Base-by-base conservation (phyloP, 2,888 invertebrate species). In the Erebia epiphron region DNA sequence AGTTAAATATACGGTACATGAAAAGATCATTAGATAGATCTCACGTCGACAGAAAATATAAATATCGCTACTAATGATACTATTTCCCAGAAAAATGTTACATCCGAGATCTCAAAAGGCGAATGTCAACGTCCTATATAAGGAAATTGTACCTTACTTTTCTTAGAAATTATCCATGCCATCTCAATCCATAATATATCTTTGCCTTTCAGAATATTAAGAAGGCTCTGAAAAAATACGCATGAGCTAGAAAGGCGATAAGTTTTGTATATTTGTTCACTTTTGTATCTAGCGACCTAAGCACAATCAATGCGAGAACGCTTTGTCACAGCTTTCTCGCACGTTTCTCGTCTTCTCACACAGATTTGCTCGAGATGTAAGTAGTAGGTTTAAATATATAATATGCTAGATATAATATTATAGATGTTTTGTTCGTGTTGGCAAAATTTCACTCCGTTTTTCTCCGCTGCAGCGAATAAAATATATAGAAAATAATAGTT, bases 121-220 rank as follows among this genome's bases (percentile, higher is more conserved):
- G 70, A 73, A 74, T 73, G 69, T 69, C 69, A 68, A 67, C 57
- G 62, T 74, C 68, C 72, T 69, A 7, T 69, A 7, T 35, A 71
- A 72, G 72, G 73, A 75, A 73, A 76, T 75, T 73, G 70, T 75
- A 72, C 49, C 72, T 68, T 69, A 69, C 72, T 73, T 74, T 73
- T 69, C 62, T 68, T 61, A 68, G 67, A 74, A 75, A 71, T 74
- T 74, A 71, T 75, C 21, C 21, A 21, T 21, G 1, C 21, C 2
- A 21, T 21, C 21, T 21, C 21, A 73, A 73, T 73, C 72, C 72
- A 74, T 71, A 35, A 7, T 35, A 71, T 71, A 58, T 75, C 67
- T 71, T 67, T 61, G 46, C 61, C 16, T 46, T 61, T 61, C 46
- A 61, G 61, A 61, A 61, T 61, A 61, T 21, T 61, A 18, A 61